Evolutionary conservation across 2,888 invertebrate species (phyloP).

Genomic region (Linnaemya tessellans): DNA sequence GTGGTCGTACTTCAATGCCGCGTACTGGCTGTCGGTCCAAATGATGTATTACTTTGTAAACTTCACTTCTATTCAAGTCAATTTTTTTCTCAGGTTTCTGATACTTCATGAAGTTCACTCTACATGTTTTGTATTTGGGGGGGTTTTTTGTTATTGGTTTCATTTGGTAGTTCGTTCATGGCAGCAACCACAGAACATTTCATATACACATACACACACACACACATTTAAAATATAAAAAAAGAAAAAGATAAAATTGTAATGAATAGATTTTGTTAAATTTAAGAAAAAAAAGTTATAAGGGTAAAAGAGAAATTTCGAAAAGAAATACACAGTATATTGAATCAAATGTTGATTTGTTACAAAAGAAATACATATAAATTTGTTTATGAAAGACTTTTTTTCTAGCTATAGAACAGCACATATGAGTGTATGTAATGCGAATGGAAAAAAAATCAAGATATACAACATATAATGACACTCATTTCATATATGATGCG

Average conservation of each 20-base stretch:
- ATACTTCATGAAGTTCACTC: slow-evolving; percentile 96
- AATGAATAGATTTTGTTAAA: slow-evolving; percentile 43
- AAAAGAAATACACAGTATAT: slow-evolving; percentile 39
- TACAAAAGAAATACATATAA: slow-evolving; percentile 29
- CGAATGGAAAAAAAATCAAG: slow-evolving; percentile 6
- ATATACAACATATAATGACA: neutral
- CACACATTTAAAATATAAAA: neutral
- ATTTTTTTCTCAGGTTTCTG: slow-evolving; percentile 90
- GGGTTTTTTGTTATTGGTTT: slow-evolving; percentile 43
- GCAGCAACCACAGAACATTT: slow-evolving; percentile 15
- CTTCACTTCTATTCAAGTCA: slow-evolving; percentile 90
- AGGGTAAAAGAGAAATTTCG: slow-evolving; percentile 17
- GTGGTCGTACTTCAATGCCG: slow-evolving; percentile 87
- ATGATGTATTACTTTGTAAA: slow-evolving; percentile 91
- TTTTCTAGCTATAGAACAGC: slow-evolving; percentile 31
- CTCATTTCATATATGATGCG: neutral
- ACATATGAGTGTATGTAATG: neutral
- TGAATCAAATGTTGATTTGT: slow-evolving; percentile 59
- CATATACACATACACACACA: neutral
- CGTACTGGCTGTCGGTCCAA: slow-evolving; percentile 87
- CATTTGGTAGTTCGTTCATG: slow-evolving; percentile 39
- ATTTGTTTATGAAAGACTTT: neutral
- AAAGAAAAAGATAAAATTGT: slow-evolving; percentile 9
- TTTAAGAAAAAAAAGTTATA: slow-evolving; percentile 38
- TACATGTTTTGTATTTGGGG: slow-evolving; percentile 81